Evolutionary conservation across 2,113 vertebrate species (phyloP), one percentile per base, ranked within the genome.

Genomic region (Nothobranchius furzeri): DNA sequence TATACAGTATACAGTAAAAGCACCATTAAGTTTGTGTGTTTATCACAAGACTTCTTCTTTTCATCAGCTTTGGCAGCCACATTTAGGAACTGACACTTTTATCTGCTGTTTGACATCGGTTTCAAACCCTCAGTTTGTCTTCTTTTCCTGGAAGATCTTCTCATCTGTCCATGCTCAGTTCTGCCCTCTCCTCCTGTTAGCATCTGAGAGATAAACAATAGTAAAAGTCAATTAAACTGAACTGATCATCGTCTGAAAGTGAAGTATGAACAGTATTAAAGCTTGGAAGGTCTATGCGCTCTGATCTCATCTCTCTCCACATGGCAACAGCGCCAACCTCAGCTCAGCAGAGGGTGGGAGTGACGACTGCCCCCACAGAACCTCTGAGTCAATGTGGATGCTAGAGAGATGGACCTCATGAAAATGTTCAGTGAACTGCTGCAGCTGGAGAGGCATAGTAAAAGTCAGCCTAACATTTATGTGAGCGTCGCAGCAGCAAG

Each of bases 1-100:
- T 70, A 30, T 30, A n/a, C n/a, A n/a, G n/a, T n/a, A 78, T 81
- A 81, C 73, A 86, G 70, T 82, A 67, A 55, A 85, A 83, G 82
- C 79, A 89, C 77, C 79, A 76, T 64, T 61, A 50, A 70, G 64
- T 70, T 74, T 57, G 9, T 20, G 53, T 35, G 65, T 82, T 83
- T 61, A 79, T 45, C 45, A 58, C 58, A 82, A 55, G 53, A 20
- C 25, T 9, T 88, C 71, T 58, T 45, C 9, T 70, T 81, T 47
- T 50, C 50, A 42, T 82, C 56, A 78, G 40, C 60, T 61, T 47
- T 12, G 75, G 54, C 14, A 62, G 61, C 68, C 55, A 67, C 64
- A 51, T 62, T 68, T 75, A 37, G 68, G 52, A 12, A 45, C 56
- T 57, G 68, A 79, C 68, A 64, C 72, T 66, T 47, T n/a, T 70